A percentile compares a stretch with the other conserved stretches of the same genome.
Evolutionary conservation across 2,113 vertebrate genomes (phyloP).

Genomic region (Spermophilus dauricus): DNA sequence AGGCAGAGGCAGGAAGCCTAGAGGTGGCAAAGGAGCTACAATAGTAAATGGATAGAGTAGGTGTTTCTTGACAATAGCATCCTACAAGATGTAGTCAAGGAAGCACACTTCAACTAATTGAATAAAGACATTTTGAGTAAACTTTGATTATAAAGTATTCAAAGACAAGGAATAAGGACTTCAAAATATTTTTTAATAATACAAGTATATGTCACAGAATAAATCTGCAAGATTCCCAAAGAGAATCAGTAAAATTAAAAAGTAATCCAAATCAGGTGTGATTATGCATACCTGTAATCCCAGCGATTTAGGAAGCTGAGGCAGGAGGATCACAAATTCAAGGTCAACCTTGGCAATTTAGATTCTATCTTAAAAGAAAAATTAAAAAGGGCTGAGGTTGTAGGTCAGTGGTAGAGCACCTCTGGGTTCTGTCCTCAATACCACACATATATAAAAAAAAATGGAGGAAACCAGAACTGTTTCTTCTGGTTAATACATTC

Average conservation of each 20-base stretch:
- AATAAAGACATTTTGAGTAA: neutral
- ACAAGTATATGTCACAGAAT: neutral
- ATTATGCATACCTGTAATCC: too few relatives aligned
- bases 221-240: neutral
- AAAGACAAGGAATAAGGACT: neutral
- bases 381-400: too few relatives aligned
- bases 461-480: neutral
- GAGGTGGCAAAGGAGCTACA: neutral
- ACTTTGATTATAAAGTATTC: neutral
- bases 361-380: too few relatives aligned
- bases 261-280: too few relatives aligned
- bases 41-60: neutral
- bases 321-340: too few relatives aligned
- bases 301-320: too few relatives aligned
- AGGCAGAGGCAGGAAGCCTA: neutral
- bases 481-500: neutral
- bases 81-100: neutral
- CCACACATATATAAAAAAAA: too few relatives aligned
- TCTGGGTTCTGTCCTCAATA: too few relatives aligned
- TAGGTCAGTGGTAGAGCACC: too few relatives aligned
- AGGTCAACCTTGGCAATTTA: too few relatives aligned
- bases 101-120: neutral
- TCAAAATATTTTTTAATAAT: neutral
- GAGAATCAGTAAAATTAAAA: neutral
- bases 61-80: neutral